phyloP scores from a whole-genome alignment of 2,797 vertebrate species.

The Okamejei kenojei region DNA sequence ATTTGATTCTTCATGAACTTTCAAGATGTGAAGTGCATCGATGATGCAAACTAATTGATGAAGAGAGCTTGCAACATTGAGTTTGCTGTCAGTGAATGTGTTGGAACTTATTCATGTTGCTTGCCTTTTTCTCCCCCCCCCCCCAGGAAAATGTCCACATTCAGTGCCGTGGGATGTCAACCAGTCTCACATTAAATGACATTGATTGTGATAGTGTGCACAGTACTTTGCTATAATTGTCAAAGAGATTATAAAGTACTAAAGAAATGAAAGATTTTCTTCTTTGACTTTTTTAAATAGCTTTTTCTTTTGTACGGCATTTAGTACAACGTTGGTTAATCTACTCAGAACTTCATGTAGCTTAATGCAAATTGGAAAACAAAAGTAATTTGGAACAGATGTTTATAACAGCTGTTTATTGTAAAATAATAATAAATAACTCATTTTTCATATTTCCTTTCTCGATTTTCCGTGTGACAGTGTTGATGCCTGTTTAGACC shows the following conservation, averaged over 20 bases:
- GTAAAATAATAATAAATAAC: neutral
- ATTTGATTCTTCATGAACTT: neutral
- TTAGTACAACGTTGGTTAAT: neutral
- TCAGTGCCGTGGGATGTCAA: neutral
- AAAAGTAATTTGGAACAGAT: neutral
- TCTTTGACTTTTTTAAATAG: neutral
- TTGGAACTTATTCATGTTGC: neutral
- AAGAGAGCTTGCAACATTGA: too few relatives aligned
- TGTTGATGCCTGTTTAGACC: too few relatives aligned
- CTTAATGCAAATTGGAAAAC: neutral
- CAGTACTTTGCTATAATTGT: neutral
- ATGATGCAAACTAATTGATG: neutral
- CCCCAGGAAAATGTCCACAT: neutral
- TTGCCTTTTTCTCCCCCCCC: neutral
- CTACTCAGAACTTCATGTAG: neutral
- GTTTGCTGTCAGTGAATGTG: neutral
- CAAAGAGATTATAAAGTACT: neutral
- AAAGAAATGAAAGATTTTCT: neutral
- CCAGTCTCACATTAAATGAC: neutral
- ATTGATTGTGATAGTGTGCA: neutral
- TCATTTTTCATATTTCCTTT: too few relatives aligned
- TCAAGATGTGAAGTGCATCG: neutral
- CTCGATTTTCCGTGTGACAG: too few relatives aligned
- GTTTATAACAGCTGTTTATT: neutral
- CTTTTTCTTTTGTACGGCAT: neutral